Evolutionary conservation across 2,888 invertebrate species (phyloP), one percentile per base, ranked within the genome.

Genomic region (Folsomia candida): DNA sequence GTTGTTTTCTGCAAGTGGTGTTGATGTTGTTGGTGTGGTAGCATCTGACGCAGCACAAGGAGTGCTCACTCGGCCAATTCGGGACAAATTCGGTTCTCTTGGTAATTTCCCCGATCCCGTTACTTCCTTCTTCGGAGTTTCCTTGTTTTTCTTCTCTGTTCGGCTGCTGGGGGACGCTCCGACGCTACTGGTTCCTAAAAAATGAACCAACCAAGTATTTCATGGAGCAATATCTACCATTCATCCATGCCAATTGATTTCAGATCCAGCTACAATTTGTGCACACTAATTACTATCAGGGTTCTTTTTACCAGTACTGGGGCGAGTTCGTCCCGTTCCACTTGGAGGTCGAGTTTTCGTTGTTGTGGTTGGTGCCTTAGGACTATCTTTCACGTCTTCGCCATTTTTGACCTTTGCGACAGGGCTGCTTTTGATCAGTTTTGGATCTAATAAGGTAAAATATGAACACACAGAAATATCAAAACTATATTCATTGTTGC

Each of bases 11-110:
- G 60, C 61, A 60, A 58, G 63, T 28, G 54, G 6, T 54, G 54
- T 14, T 54, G 26, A 3, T 6, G 29, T 2, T 28, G 61, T n/a
- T 28, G 58, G 68, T 54, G 67, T 64, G 68, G 71, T 61, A 63
- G 69, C 66, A 66, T 63, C 69, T 61, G 67, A 65, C 66, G 72
- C 72, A 63, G 67, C 72, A 69, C 68, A 69, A 47, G 69, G 61
- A 57, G 62, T 67, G n/a, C 63, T 67, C 27, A 47, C 66, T 69
- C 72, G 69, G 69, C 54, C 61, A 26, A 29, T 59, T 59, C 51
- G 64, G 68, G 66, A 59, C 18, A 62, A 67, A 65, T 69, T 72
- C 69, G 72, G 72, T 61, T 69, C 69, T 64, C 66, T 65, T 66
- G 59, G 25, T 24, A 51, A 14, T 54, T 65, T 57, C 61, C 66